A percentile compares a stretch with the other conserved stretches of the same genome.
Evolutionary conservation across 1,140 invertebrate genomes (phyloP).

Genomic region (Sarcophaga bullata): DNA sequence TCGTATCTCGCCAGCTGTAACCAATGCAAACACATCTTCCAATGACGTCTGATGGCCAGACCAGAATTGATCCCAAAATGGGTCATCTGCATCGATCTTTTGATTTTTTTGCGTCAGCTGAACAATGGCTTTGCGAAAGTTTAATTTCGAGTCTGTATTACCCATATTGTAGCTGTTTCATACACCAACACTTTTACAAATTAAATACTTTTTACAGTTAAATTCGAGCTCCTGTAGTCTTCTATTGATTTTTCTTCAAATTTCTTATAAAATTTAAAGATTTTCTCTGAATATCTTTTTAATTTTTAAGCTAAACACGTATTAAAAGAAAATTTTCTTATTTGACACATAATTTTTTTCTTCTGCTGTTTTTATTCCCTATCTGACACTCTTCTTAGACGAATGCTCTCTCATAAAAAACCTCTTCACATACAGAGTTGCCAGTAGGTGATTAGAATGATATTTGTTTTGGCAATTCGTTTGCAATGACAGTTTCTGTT

Average conservation of each 20-base stretch:
- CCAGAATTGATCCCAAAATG: conserved; percentile 99
- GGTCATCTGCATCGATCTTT: conserved; percentile 84
- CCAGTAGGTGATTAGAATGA: neutral
- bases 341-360: conserved; percentile 1
- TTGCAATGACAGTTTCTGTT: conserved; percentile 29
- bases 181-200: neutral
- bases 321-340: conserved; percentile 21
- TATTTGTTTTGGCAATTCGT: neutral
- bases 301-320: conserved; percentile 26
- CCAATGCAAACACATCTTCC: conserved; percentile 96
- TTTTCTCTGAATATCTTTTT: neutral
- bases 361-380: neutral
- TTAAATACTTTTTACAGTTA: neutral
- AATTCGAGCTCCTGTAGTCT: too few relatives aligned
- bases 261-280: neutral
- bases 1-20: conserved; percentile 93
- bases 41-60: conserved; percentile 92
- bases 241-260: neutral
- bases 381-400: neutral
- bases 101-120: conserved; percentile 96
- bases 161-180: conserved; percentile 76
- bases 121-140: conserved; percentile 97
- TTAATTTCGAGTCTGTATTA: conserved; percentile 96
- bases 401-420: neutral
- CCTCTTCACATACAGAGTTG: neutral